Evolutionary conservation across 2,797 vertebrate species (phyloP), one percentile per base, ranked within the genome.

Genomic region (Clangula hyemalis): DNA sequence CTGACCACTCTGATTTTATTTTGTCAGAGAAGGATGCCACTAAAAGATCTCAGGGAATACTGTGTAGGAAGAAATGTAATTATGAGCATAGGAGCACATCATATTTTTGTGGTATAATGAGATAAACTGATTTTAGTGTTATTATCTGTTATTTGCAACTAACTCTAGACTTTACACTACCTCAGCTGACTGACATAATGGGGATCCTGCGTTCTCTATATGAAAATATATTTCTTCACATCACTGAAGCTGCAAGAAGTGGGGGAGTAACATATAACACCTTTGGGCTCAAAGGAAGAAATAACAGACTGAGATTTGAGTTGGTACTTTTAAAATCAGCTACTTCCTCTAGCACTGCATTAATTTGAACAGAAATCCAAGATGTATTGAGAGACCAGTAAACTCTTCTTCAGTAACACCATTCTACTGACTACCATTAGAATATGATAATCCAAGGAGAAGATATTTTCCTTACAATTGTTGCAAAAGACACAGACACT

Each of bases 311-410:
- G 78, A 17, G 34, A 87, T 92, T 80, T 71, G 36, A 89, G 58
- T 43, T 64, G 62, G 58, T 89, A 54, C 14, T 83, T 92, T 96
- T 87, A 3, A 92, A 87, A 36, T 45, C 12, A 2, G 28, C 51
- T 92, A 28, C 68, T 94, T 92, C 51, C 79, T 96, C 86, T 57
- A 95, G 81, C 77, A 80, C 76, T 92, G 53, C 66, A 89, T 96
- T 90, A 94, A 95, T 92, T 89, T 45, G 56, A 95, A 83, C n/a
- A 61, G 53, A 91, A 96, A 92, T 92, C 61, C 39, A 72, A 90
- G 62, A 78, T 88, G 24, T 54, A 85, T 51, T 54, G 51, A 79
- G 51, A 49, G 32, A 87, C 54, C 58, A 76, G 62, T 75, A 92
- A 89, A 91, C 72, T 45, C 61, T 72, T 57, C 83, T 93, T 79